These are phyloP conservation scores for Drosophila rhopaloa DNA, from an alignment of 1,140 invertebrate genomes.

Conservation along the genomic window DNA sequence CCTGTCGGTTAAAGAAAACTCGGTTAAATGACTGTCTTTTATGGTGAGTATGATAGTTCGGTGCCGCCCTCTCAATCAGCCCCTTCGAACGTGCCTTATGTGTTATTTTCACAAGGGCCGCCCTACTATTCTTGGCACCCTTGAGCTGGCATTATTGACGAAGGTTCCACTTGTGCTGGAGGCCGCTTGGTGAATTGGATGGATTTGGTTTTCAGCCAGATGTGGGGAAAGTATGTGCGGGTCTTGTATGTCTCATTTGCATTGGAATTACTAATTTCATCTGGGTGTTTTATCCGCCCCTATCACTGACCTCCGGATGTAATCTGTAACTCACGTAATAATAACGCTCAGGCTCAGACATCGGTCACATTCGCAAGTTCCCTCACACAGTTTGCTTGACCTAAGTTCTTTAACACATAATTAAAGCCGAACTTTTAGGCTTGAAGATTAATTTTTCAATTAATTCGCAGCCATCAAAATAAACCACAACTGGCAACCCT, in stretches of 20 bases:
- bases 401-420: background rate
- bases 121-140: constrained; percentile 14
- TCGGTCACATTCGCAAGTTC: constrained; percentile 17
- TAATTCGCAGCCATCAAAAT: constrained; percentile 8
- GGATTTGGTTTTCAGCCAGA: constrained; percentile 11
- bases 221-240: constrained; percentile 1
- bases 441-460: constrained; percentile 4
- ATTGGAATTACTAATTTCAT: background rate
- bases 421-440: background rate
- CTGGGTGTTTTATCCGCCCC: background rate
- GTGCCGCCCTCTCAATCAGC: constrained; percentile 2
- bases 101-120: constrained; percentile 32
- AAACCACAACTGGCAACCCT: constrained; percentile 13
- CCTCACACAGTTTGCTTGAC: background rate
- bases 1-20: constrained; percentile 55
- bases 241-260: background rate
- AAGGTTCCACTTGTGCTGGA: constrained; percentile 32
- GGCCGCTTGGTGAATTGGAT: constrained; percentile 24
- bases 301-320: constrained; percentile 1
- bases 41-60: background rate
- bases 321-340: constrained; percentile 25
- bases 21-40: constrained; percentile 28
- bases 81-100: constrained; percentile 36
- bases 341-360: constrained; percentile 25
- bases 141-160: constrained; percentile 31